These are phyloP conservation scores for Drosophila recens DNA, from an alignment of 2,888 invertebrate genomes.

Conservation along the genomic window DNA sequence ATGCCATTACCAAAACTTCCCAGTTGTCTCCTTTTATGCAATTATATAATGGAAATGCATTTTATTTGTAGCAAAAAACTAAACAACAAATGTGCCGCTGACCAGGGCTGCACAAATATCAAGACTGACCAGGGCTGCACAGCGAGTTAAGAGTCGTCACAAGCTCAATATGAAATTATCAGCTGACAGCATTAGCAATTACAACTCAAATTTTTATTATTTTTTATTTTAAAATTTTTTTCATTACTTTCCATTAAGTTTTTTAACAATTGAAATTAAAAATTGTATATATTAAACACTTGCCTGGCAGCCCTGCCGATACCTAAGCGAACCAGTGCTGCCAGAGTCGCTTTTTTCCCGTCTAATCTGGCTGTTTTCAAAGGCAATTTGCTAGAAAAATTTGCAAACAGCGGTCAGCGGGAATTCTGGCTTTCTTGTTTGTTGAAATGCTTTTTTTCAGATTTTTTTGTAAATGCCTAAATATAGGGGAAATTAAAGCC, in stretches of 20 bases:
- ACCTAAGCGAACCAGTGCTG: no score
- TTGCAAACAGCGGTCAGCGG: no score
- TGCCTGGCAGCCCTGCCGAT: no score
- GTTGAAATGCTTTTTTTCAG: no score
- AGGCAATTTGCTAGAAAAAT: no score
- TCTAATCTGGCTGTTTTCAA: no score
- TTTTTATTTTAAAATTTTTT: neutral
- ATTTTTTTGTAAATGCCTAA: no score
- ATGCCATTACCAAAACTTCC: slow-evolving; percentile 71
- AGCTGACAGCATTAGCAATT: neutral
- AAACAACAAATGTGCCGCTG: slow-evolving; percentile 19
- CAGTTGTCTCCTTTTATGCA: neutral
- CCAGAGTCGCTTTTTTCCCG: no score
- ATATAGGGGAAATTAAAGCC: no score
- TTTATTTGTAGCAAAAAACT: slow-evolving; percentile 22
- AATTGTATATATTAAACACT: no score
- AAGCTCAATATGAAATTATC: neutral
- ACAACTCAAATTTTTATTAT: no score
- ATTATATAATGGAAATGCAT: slow-evolving; percentile 64
- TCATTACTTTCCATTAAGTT: neutral
- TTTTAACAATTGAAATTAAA: neutral
- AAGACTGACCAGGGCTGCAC: slow-evolving; percentile 13
- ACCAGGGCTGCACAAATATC: slow-evolving; percentile 38
- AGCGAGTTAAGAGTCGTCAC: neutral
- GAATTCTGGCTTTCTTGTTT: no score